Evolutionary conservation across 1,140 invertebrate genomes (phyloP).

Genomic region (Elymnias hypermnestra): DNA sequence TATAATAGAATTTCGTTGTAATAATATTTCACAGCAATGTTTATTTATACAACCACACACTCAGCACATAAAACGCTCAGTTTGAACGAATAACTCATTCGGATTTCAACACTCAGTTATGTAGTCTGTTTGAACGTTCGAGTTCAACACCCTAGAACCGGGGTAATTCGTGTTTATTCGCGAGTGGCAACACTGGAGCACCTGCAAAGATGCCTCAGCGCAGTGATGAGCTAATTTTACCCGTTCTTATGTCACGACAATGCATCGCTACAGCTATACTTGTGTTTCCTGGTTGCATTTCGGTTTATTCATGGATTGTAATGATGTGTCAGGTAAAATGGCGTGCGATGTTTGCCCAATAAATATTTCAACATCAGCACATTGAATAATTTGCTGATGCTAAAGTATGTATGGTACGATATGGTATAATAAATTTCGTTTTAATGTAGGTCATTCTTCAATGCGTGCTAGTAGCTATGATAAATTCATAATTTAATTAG

Average conservation of each 20-base stretch:
- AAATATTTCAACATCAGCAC: too few species aligned
- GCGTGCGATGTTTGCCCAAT: too few species aligned
- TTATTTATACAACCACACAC: neutral
- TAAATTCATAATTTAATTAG: too few species aligned
- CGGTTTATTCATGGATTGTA: too few species aligned
- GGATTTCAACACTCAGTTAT: neutral
- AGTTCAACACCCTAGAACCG: slow-evolving; percentile 1
- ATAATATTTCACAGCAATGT: neutral
- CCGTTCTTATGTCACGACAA: slow-evolving; percentile 1
- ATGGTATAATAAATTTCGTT: too few species aligned
- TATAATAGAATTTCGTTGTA: too few species aligned
- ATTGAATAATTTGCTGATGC: too few species aligned
- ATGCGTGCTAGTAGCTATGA: too few species aligned
- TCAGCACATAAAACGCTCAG: neutral
- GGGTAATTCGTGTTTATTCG: slow-evolving; percentile 2
- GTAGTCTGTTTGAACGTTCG: neutral
- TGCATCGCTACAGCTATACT: neutral
- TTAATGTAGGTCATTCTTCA: too few species aligned
- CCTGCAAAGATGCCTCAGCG: neutral
- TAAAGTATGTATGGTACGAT: too few species aligned
- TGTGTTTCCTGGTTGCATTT: neutral
- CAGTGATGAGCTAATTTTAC: neutral
- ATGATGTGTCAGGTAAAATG: too few species aligned
- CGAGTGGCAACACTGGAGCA: neutral
- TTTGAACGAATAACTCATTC: neutral